These are phyloP conservation scores for Benthosema pterotum DNA, from an alignment of 2,797 vertebrate species.

Conservation along the genomic window DNA sequence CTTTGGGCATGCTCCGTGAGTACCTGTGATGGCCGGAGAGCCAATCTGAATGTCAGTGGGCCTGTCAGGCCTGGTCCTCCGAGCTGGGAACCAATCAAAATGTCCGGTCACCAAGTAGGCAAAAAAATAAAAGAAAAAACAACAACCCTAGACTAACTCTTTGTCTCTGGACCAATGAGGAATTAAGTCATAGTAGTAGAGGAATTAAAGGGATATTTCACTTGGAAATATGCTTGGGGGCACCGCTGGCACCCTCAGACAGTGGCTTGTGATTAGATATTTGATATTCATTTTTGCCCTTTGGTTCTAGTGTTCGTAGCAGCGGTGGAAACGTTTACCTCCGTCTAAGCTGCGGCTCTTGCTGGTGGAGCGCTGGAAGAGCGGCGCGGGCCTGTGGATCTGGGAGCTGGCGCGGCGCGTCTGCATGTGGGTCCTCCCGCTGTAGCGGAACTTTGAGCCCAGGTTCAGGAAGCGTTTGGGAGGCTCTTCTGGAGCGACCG, in stretches of 20 bases:
- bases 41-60: constrained; percentile 60
- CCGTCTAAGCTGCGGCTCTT: constrained; percentile 95
- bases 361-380: constrained; percentile 92
- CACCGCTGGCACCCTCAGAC: too few species aligned
- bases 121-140: too few species aligned
- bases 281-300: too few species aligned
- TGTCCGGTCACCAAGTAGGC: constrained; percentile 36
- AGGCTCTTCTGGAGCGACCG: constrained; percentile 69
- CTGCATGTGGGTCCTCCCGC: constrained; percentile 94
- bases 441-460: constrained; percentile 80
- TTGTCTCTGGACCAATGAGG: too few species aligned
- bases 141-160: too few species aligned
- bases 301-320: constrained; percentile 36
- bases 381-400: constrained; percentile 91
- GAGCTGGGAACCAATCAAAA: constrained; percentile 69
- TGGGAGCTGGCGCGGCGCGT: constrained; percentile 91
- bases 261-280: too few species aligned
- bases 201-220: too few species aligned
- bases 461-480: constrained; percentile 67
- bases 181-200: too few species aligned
- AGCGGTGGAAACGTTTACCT: constrained; percentile 75
- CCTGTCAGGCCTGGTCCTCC: constrained; percentile 27
- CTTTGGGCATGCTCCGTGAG: too few species aligned
- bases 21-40: constrained; percentile 56
- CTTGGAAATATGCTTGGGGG: too few species aligned